Base-by-base conservation (phyloP, 2,113 vertebrate species). In the Lathamus discolor region DNA sequence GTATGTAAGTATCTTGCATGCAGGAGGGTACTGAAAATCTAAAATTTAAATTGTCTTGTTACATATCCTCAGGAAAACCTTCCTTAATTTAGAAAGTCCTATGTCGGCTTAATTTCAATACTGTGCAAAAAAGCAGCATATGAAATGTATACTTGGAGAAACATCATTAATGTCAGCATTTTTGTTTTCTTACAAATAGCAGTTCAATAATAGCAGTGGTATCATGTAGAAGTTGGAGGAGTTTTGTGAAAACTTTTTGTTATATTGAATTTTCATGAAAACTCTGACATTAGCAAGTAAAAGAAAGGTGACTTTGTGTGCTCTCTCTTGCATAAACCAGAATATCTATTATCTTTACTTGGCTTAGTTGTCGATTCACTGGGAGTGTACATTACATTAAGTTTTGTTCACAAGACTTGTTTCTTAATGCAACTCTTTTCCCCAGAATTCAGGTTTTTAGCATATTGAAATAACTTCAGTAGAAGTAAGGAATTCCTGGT, bases 191-290 rank as follows among this genome's bases (percentile, higher is more conserved):
- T 90, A 43, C 29, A 88, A 86, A 74, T 31, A 80, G 9, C 46
- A 77, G 6, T 23, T 86, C 59, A 51, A 78, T 87, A 64, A 76
- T 18, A 79, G 28, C n/a, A 79, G 27, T 37, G 57, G 23, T 66
- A 54, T 17, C 5, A 61, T 61, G 59, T 74, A 59, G 28, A 92
- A 91, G 48, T 33, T 54, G 43, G 35, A 46, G 10, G 1, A 1
- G 2, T 61, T 82, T 91, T 87, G 31, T 73, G 52, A 77, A 37
- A 89, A 49, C 8, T 76, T 96, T 59, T 90, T 77, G 6, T n/a
- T 80, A 66, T 64, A 69, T 23, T 90, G 52, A 83, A 90, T 94
- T 95, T 92, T 86, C 48, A 68, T 77, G 78, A 86, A 92, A 95
- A 67, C 13, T 81, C 14, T 81, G 55, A 46, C 9, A 55, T 61